Evolutionary conservation across 2,888 invertebrate genomes (phyloP), one percentile per base, ranked within the genome.

Genomic region (Metellina segmentata): DNA sequence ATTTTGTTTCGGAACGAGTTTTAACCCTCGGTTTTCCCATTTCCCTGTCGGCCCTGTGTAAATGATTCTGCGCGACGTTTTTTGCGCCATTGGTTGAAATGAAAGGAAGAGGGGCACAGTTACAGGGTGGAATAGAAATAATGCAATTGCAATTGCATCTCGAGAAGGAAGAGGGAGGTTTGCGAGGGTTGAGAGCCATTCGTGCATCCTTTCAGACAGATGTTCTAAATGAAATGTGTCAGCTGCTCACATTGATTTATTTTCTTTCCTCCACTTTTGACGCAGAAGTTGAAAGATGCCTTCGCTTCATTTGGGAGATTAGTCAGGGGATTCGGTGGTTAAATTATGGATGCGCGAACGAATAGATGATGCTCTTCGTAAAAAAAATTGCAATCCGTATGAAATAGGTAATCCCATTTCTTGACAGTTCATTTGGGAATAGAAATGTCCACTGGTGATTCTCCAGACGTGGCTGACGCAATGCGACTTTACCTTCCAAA

Each of bases 221-320:
- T 88, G 88, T 49, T 61, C 61, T 51, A 75, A 88, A 88, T 88
- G 48, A 88, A 81, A 88, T 81, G 81, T 81, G 88, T 81, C 81
- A 88, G 81, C 75, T 75, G 88, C 34, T 88, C 53, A 7, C 78
- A 87, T 87, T 79, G 79, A 87, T 87, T 79, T 48, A 19, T 19
- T 72, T 71, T 34, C 51, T 87, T 79, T 70, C 16, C 70, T 69
- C 61, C 16, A 16, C 13, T 61, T 61, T 61, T 61, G 16, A 61
- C 61, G 61, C 34, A 34, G 34, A 34, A 34, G 34, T 34, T 34
- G 34, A 61, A 61, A 61, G 61, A 61, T 61, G 61, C 61, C 61
- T 61, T 61, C 13, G 34, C 34, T 61, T 61, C 61, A 61, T 61
- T 61, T 61, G 7, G 61, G 61, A 16, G 11, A 61, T 61, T 61